A percentile compares a stretch with the other conserved stretches of the same genome.
Evolutionary conservation across 2,113 vertebrate genomes (phyloP).

Genomic region (Daubentonia madagascariensis): DNA sequence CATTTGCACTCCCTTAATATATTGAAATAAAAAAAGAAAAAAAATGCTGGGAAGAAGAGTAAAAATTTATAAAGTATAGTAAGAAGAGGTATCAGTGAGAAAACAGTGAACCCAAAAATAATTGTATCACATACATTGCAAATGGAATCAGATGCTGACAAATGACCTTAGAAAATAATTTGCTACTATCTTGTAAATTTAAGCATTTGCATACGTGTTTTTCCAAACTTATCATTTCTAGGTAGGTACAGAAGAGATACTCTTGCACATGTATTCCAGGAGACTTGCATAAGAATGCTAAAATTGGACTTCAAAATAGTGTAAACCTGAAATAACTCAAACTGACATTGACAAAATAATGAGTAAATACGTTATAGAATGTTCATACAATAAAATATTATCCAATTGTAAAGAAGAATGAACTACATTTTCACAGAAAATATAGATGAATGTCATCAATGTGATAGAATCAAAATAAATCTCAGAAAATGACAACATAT

Average conservation of each 20-base stretch:
- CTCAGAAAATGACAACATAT: neutral
- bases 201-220: neutral
- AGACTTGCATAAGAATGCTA: neutral
- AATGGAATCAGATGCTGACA: neutral
- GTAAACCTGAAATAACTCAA: neutral
- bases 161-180: neutral
- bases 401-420: neutral
- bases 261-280: neutral
- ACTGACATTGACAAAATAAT: neutral
- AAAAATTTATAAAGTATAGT: neutral
- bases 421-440: neutral
- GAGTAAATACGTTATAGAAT: too few species aligned
- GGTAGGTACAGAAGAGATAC: neutral
- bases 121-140: neutral
- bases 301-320: neutral
- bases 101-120: neutral
- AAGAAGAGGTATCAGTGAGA: neutral
- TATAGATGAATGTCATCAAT: neutral
- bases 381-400: neutral
- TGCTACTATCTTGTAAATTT: neutral
- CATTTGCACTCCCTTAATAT: too few species aligned
- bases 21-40: neutral
- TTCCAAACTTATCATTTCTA: neutral
- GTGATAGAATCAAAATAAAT: neutral
- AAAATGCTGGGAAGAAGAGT: neutral